These are phyloP conservation scores for Rhizomys pruinosus DNA, from an alignment of 2,113 vertebrate genomes.

Conservation along the genomic window DNA sequence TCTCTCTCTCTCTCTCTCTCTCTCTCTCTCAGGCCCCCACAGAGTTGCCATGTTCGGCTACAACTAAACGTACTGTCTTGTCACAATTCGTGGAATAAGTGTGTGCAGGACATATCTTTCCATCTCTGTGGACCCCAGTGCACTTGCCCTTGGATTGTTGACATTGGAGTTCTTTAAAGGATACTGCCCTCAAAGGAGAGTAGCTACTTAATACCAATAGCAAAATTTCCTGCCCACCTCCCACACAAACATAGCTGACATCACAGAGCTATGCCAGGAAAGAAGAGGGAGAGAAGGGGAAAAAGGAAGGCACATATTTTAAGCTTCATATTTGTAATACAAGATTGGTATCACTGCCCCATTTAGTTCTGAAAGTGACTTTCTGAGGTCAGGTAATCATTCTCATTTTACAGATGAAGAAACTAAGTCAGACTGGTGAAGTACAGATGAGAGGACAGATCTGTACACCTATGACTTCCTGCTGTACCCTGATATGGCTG, in stretches of 20 bases:
- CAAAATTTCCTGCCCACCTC: constrained; percentile 22
- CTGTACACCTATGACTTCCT: not conserved
- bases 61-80: constrained; percentile 25
- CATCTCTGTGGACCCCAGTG: too few relatives aligned
- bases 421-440: constrained; percentile 18
- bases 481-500: not conserved
- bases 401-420: constrained; percentile 55
- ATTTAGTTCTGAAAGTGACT: constrained; percentile 13
- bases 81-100: constrained; percentile 35
- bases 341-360: not conserved
- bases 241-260: not conserved
- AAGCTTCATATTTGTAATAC: constrained; percentile 33
- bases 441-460: not conserved
- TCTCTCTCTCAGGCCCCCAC: not conserved
- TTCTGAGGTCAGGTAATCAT: not conserved
- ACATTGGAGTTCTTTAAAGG: constrained; percentile 54
- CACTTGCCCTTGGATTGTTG: constrained; percentile 45
- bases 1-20: too few relatives aligned
- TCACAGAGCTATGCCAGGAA: not conserved
- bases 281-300: not conserved
- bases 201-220: constrained; percentile 38
- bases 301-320: constrained; percentile 15
- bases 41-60: constrained; percentile 52
- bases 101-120: too few relatives aligned
- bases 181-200: constrained; percentile 24